These are phyloP conservation scores for Hylomyscus alleni DNA, from an alignment of 2,797 vertebrate species.

Conservation along the genomic window DNA sequence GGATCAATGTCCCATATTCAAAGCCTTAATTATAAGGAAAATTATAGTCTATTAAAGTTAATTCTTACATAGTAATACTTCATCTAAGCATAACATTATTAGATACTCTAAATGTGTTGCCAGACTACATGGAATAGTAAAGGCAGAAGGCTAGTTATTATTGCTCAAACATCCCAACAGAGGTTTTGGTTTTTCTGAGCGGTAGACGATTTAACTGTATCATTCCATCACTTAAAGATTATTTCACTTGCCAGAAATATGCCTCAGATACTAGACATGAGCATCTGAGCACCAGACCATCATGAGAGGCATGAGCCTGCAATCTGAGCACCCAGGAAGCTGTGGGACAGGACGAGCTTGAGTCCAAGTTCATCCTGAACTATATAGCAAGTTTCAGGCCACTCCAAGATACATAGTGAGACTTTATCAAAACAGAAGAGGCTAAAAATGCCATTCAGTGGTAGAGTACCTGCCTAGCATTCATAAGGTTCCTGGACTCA, in stretches of 20 bases:
- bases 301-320: neutral
- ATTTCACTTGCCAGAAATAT: conserved; percentile 16
- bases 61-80: conserved; percentile 51
- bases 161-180: neutral
- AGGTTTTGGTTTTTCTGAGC: neutral
- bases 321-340: neutral
- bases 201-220: conserved; percentile 32
- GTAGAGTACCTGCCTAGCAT: neutral
- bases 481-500: neutral
- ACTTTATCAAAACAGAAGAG: neutral
- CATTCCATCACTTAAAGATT: conserved; percentile 51
- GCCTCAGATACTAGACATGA: neutral
- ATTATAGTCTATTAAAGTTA: conserved; percentile 20
- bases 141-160: conserved; percentile 14
- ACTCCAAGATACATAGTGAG: neutral
- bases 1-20: conserved; percentile 57
- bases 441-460: neutral
- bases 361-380: neutral
- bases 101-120: conserved; percentile 18
- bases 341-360: neutral
- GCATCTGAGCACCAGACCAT: conserved; percentile 34
- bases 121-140: conserved; percentile 12
- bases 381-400: neutral
- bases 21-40: conserved; percentile 57
- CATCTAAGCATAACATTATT: conserved; percentile 2